Base-by-base conservation (phyloP, 2,113 vertebrate genomes). In the Bufo gargarizans region DNA sequence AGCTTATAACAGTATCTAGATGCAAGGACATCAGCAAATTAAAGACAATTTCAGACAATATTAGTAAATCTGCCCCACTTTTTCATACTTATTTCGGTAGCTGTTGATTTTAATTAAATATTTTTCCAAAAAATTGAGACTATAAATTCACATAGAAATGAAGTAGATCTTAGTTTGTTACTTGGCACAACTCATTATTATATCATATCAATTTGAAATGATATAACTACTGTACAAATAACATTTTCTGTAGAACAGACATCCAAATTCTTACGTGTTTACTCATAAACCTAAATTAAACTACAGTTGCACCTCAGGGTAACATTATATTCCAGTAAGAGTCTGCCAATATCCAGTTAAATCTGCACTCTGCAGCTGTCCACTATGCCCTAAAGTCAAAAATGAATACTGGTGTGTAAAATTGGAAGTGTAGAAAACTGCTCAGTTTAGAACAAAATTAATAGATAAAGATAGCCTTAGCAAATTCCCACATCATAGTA, bases 281-380 rank as follows among this genome's bases (percentile, higher is more conserved):
- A 90, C 84, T 92, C 90, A 92, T 90, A 91, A 93, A 84, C 87
- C 91, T 92, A 92, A 94, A 93, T 94, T 91, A 93, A 90, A 92
- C 86, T 91, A 59, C 47, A 91, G 53, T 58, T 91, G 82, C 92
- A 91, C 90, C 90, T 90, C 77, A 91, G 87, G 88, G 91, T 91
- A 94, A 91, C 49, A 82, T 90, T 92, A 67, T 16, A 90, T 90
- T 90, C 90, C 87, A 90, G 20, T 89, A 89, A 45, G 81, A 69
- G 89, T 86, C 86, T 94, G 93, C 92, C 91, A 94, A 89, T 67
- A 90, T 86, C 59, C 63, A 87, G 76, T 71, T 92, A 90, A 88
- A 91, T 91, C 74, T 93, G 90, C 80, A 85, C 77, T 93, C 89
- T 93, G 90, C 92, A 94, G 89, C 87, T 93, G 92, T 91, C 93